Evolutionary conservation across 2,113 vertebrate species (phyloP).

Genomic region (Grallaria varia): DNA sequence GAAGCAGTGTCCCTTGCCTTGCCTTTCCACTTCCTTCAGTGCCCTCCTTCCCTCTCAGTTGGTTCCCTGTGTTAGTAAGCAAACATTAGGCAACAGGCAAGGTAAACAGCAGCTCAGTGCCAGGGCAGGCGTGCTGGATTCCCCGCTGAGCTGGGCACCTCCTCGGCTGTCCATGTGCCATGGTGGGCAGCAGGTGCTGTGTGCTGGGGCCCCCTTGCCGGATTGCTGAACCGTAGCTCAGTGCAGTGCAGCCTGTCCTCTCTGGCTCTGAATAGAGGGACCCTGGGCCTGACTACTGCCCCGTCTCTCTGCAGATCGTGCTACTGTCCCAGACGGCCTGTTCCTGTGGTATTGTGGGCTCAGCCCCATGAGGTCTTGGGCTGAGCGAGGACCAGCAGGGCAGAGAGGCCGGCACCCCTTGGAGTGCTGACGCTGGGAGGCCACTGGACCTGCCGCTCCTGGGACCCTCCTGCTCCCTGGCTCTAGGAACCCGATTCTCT

Average conservation of each 20-base stretch:
- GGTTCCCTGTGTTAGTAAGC: background rate
- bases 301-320: background rate
- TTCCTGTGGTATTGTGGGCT: background rate
- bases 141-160: fast-evolving
- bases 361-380: background rate
- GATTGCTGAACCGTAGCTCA: fast-evolving
- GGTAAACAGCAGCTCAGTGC: background rate
- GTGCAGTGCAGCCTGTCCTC: fast-evolving
- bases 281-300: background rate
- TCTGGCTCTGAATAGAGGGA: background rate
- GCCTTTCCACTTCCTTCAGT: background rate
- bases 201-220: background rate
- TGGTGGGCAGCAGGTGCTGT: background rate
- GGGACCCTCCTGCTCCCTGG: background rate
- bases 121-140: fast-evolving
- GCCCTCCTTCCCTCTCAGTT: background rate
- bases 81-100: conserved; percentile 31
- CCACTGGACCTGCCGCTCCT: background rate
- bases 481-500: conserved; percentile 24
- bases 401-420: background rate
- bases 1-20: background rate
- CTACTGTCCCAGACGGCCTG: background rate
- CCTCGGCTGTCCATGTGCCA: background rate
- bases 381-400: background rate
- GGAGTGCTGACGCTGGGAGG: background rate